phyloP scores from a whole-genome alignment of 1,140 invertebrate genomes.

The Plodia interpunctella region DNA sequence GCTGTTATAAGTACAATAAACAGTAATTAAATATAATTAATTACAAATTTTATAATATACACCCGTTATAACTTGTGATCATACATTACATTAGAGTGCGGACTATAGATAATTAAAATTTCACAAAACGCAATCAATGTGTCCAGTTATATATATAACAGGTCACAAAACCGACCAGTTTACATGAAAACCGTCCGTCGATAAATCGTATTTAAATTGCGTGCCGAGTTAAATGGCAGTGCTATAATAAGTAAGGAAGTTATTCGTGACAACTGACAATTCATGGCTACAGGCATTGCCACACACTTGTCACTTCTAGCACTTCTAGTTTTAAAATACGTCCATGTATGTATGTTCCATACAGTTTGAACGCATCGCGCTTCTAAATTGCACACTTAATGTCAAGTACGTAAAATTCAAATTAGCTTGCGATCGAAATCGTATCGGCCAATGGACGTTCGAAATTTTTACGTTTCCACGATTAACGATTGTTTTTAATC shows the following conservation, averaged over 20 bases:
- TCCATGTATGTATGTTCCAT: neutral
- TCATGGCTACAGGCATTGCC: neutral
- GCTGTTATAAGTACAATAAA: no score
- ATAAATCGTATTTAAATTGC: conserved; percentile 4
- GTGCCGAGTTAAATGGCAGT: neutral
- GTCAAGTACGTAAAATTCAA: conserved; percentile 12
- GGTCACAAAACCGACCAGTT: neutral
- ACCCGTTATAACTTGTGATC: no score
- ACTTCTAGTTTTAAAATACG: neutral
- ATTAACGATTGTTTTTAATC: conserved; percentile 32
- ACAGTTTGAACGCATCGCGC: neutral
- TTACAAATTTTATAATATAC: no score
- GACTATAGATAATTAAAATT: neutral
- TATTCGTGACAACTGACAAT: neutral
- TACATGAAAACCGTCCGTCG: neutral
- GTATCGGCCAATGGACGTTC: neutral
- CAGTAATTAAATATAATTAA: no score
- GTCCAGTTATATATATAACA: neutral
- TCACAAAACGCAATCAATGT: neutral
- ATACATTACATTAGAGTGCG: no score
- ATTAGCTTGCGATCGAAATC: neutral
- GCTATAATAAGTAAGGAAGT: conserved; percentile 5
- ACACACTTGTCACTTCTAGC: neutral
- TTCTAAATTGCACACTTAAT: neutral
- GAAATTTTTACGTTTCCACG: conserved; percentile 19